Base-by-base conservation (phyloP, 2,113 vertebrate species). In the Cairina moschata region DNA sequence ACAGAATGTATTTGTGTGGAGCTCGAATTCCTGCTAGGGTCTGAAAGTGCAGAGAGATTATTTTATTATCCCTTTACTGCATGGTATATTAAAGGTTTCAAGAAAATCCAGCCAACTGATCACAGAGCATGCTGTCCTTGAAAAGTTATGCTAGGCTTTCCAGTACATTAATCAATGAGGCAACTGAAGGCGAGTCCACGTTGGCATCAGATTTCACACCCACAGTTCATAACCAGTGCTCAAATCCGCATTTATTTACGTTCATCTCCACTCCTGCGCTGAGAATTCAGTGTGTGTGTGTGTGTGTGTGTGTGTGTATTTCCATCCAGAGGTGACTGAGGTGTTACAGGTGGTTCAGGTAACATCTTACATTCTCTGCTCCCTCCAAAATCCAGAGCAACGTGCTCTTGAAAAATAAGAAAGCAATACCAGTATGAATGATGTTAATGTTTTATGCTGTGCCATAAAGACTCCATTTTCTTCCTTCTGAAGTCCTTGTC, bases 51-150 rank as follows among this genome's bases (percentile, higher is more conserved):
- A 42, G 89, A 56, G 88, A 85, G 75, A 93, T 93, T 86, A 90
- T 94, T 91, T 92, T 95, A 92, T 95, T 92, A 90, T 94, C 94
- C 94, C 46, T 85, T 91, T 91, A 68, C 83, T 66, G 62, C 86
- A 86, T 67, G 78, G 82, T 83, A 76, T 86, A 76, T 95, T 92
- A 92, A 86, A 83, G 62, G 74, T 92, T 75, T 95, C 58, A 32
- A 63, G 86, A 90, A 90, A 92, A 94, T 92, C 63, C 89, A 83
- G 74, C 73, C 94, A 92, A 83, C 25, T 95, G 92, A 91, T 94
- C 89, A 90, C 63, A 86, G 73, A 92, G 32, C 56, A 17, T 38
- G 73, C 62, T 90, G 94, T 86, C 89, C 94, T 92, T 91, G 91
- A 76, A 76, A 83, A 83, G 86, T 69, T 52, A 17, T 31, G 62